Evolutionary conservation across 2,888 invertebrate species (phyloP).

Genomic region (Drosophila subsilvestris): DNA sequence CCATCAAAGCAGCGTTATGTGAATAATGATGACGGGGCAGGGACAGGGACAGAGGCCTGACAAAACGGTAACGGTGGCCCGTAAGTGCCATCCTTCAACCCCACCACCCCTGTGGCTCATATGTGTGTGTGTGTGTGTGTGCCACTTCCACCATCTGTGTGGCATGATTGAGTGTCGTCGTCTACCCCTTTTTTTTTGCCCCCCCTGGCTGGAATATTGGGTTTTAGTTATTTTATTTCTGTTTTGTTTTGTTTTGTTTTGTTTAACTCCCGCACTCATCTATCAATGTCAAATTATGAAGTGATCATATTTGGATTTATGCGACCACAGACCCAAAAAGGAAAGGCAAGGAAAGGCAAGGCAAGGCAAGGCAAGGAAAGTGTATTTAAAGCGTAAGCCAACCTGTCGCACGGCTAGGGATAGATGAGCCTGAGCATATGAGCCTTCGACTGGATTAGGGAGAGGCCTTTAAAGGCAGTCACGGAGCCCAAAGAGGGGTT

Average conservation of each 20-base stretch:
- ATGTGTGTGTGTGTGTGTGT: constrained; percentile 30
- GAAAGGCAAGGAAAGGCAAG: too few relatives aligned
- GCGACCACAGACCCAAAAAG: constrained; percentile 56
- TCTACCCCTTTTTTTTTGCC: constrained; percentile 39
- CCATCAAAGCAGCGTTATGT: constrained; percentile 81
- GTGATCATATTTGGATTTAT: constrained; percentile 84
- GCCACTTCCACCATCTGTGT: constrained; percentile 43
- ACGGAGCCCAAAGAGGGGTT: not conserved
- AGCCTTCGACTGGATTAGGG: not conserved
- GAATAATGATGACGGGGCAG: constrained; percentile 36
- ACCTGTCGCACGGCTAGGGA: constrained; percentile 35
- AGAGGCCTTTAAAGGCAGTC: constrained; percentile 24
- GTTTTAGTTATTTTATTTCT: constrained; percentile 66
- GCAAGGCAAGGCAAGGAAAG: constrained; percentile 6
- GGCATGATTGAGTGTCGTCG: constrained; percentile 75
- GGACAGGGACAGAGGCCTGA: not conserved
- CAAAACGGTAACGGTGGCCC: constrained; percentile 24
- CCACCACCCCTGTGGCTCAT: constrained; percentile 7
- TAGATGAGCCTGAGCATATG: constrained; percentile 35
- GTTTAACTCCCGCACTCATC: constrained; percentile 80
- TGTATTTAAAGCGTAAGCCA: constrained; percentile 38
- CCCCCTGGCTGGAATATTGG: constrained; percentile 55
- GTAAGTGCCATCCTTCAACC: constrained; percentile 26
- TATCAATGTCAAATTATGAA: constrained; percentile 84
- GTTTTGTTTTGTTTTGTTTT: constrained; percentile 44